Percentiles rank a stretch among this genome's conserved stretches.
phyloP scores from a whole-genome alignment of 2,888 invertebrate species.

The Acrobeloides nanus region DNA sequence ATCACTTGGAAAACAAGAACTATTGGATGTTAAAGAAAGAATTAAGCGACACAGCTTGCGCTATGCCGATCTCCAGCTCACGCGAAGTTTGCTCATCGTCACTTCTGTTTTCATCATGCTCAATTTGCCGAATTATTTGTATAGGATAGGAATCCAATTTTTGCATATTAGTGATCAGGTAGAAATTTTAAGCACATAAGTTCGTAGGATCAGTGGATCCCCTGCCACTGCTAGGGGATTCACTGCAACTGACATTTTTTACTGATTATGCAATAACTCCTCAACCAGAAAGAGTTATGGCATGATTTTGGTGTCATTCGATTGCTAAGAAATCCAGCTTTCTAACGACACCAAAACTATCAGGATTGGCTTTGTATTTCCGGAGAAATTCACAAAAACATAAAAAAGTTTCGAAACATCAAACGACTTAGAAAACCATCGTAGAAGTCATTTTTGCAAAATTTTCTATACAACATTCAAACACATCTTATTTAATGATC shows the following conservation, averaged over 20 bases:
- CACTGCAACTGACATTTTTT: too few relatives aligned
- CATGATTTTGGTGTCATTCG: too few relatives aligned
- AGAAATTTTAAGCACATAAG: slow-evolving; percentile 11
- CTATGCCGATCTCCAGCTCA: slow-evolving; percentile 45
- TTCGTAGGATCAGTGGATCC: too few relatives aligned
- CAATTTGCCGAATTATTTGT: slow-evolving; percentile 48
- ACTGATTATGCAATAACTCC: too few relatives aligned
- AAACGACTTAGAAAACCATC: too few relatives aligned
- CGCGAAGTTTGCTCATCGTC: slow-evolving; percentile 39
- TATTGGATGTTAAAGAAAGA: slow-evolving; percentile 8
- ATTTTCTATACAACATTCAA: not conserved
- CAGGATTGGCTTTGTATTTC: too few relatives aligned
- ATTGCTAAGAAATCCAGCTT: too few relatives aligned
- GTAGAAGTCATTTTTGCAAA: slow-evolving; percentile 4
- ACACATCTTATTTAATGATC: not conserved
- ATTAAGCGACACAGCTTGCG: slow-evolving; percentile 23
- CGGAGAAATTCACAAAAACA: too few relatives aligned
- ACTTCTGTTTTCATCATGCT: slow-evolving; percentile 42
- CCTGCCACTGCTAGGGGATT: too few relatives aligned
- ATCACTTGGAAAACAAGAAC: slow-evolving; percentile 11
- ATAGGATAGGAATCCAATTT: slow-evolving; percentile 34
- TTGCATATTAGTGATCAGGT: slow-evolving; percentile 34
- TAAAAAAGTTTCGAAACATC: too few relatives aligned
- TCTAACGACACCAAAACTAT: too few relatives aligned
- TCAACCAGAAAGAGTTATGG: too few relatives aligned